phyloP scores from a whole-genome alignment of 2,113 vertebrate genomes.

The Microtus montanus region DNA sequence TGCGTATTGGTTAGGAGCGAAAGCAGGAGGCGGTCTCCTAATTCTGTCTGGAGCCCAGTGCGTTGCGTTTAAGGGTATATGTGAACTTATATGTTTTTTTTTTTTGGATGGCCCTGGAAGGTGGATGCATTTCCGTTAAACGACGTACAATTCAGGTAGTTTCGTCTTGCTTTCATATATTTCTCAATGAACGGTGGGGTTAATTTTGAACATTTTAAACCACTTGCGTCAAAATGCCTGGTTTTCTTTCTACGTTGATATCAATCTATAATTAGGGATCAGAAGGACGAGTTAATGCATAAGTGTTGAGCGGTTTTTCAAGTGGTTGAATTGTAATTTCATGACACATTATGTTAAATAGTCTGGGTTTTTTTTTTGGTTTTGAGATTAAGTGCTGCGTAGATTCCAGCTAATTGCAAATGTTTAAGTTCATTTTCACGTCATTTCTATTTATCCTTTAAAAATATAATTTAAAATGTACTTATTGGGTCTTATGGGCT shows the following conservation, averaged over 20 bases:
- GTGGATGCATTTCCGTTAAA: conserved; percentile 59
- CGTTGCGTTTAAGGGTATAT: conserved; percentile 76
- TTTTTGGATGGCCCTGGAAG: conserved; percentile 33
- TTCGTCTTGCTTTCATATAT: conserved; percentile 61
- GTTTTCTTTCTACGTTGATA: conserved; percentile 65
- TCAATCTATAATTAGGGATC: conserved; percentile 74
- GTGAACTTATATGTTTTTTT: conserved; percentile 73
- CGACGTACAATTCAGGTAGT: conserved; percentile 64
- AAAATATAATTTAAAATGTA: conserved; percentile 44
- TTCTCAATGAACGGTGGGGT: conserved; percentile 64
- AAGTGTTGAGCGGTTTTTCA: conserved; percentile 75
- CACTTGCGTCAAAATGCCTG: conserved; percentile 69
- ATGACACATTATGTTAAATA: conserved; percentile 70
- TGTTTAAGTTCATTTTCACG: conserved; percentile 59
- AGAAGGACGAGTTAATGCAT: conserved; percentile 68
- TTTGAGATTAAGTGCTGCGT: conserved; percentile 50
- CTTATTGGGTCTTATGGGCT: conserved; percentile 25
- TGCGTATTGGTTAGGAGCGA: conserved; percentile 79
- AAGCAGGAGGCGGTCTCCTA: conserved; percentile 75
- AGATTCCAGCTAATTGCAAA: conserved; percentile 61
- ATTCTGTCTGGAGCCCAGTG: conserved; percentile 72
- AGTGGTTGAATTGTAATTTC: conserved; percentile 75
- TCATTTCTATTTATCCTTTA: conserved; percentile 27
- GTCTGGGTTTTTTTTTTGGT: conserved; percentile 8
- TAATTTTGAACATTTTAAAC: conserved; percentile 74